Base-by-base conservation (phyloP, 2,888 invertebrate species). In the Ditula angustiorana region DNA sequence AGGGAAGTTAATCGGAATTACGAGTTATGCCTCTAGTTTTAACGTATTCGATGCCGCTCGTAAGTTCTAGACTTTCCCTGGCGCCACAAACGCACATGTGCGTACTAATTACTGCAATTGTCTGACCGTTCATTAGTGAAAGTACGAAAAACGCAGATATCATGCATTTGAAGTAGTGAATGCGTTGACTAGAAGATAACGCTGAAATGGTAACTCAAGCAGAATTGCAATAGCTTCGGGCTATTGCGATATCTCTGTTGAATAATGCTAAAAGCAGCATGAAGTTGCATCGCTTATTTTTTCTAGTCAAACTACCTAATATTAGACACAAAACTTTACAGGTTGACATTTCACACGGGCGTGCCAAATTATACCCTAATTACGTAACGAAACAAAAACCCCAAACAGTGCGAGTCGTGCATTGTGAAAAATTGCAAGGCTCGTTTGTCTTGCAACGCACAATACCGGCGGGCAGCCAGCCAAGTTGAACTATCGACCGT, bases 401-500 rank as follows among this genome's bases (percentile, higher is more conserved):
- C 53, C 44, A 64, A 58, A 64, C 44, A 58, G 58, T 64, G 52
- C 46, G 35, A 52, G 35, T 56, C 55, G 55, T 47, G 46, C 64
- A 52, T 59, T 64, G 62, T 62, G 59, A 64, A 59, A 64, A 64
- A 64, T 53, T 46, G 46, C 64, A 47, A 50, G n/a, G 46, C 55
- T 37, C 37, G 53, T 64, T 57, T 58, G 62, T 62, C 56, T 56
- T 50, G 62, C 47, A 23, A 44, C 13, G 35, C 13, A 59, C 41
- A 50, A 41, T 33, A 63, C 57, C 56, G 41, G 8, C 35, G 19
- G 11, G 8, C 30, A 21, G 16, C 24, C 37, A n/a, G 37, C 72
- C 71, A 19, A 41, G 74, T 78, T 76, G 76, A 78, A 75, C 70
- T 74, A 78, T 78, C 75, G 75, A 73, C 73, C 26, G 53, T 49